A percentile compares a stretch with the other conserved stretches of the same genome.
phyloP scores from a whole-genome alignment of 2,888 invertebrate species.

The Sinotaia quadrata region DNA sequence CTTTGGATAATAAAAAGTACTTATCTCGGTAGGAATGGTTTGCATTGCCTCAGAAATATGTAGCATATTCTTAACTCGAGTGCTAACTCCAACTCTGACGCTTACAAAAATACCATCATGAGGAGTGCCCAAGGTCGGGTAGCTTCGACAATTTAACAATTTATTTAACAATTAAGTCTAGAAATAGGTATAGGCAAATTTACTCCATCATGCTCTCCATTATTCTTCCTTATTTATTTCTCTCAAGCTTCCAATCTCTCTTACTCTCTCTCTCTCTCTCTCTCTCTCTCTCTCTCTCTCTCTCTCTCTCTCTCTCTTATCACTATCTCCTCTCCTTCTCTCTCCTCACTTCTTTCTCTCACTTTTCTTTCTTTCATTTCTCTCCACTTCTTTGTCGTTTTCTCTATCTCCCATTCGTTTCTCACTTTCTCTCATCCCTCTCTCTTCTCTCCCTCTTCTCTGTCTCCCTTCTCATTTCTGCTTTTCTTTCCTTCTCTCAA shows the following conservation, averaged over 20 bases:
- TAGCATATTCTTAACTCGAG: too few relatives aligned
- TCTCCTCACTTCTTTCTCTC: background rate
- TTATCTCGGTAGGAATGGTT: too few relatives aligned
- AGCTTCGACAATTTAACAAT: too few relatives aligned
- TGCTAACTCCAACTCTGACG: too few relatives aligned
- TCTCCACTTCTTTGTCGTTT: background rate
- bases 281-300: slow-evolving; percentile 1
- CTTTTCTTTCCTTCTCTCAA: background rate
- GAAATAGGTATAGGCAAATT: too few relatives aligned
- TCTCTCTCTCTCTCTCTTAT: background rate
- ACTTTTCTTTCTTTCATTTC: background rate
- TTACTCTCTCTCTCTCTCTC: background rate
- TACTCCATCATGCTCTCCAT: too few relatives aligned
- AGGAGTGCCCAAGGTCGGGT: too few relatives aligned
- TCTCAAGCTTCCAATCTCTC: background rate
- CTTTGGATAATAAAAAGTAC: too few relatives aligned
- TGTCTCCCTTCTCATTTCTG: background rate
- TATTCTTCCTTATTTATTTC: too few relatives aligned
- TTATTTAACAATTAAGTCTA: too few relatives aligned
- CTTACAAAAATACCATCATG: too few relatives aligned
- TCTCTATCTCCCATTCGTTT: background rate
- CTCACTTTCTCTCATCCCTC: background rate
- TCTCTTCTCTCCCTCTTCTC: background rate
- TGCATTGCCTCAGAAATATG: too few relatives aligned
- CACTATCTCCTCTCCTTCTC: background rate